Evolutionary conservation across 2,113 vertebrate genomes (phyloP).

Genomic region (Xenopus laevis): DNA sequence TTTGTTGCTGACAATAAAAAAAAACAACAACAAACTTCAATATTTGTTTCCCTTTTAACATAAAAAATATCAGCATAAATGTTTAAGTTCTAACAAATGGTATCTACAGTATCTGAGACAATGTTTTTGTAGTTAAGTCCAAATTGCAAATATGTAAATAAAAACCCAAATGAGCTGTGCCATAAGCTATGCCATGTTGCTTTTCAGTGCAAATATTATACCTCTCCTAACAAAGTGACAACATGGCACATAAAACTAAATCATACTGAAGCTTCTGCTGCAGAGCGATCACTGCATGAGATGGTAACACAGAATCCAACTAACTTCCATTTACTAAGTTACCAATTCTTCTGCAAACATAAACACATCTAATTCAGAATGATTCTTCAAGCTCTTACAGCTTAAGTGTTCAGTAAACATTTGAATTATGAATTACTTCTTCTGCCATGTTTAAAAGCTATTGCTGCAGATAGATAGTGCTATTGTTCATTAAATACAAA

Average conservation of each 20-base stretch:
- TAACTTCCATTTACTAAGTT: conserved; percentile 27
- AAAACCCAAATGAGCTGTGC: neutral
- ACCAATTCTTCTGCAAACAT: neutral
- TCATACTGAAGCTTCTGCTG: neutral
- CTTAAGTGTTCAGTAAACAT: conserved; percentile 12
- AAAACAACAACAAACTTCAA: no score
- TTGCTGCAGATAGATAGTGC: conserved; percentile 5
- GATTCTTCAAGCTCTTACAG: conserved; percentile 7
- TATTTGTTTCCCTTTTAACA: no score
- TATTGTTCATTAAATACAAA: conserved; percentile 31
- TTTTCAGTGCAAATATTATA: neutral
- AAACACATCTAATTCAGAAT: conserved; percentile 12
- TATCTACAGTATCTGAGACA: no score
- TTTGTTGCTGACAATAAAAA: no score
- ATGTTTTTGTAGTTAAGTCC: neutral
- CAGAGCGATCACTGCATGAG: conserved; percentile 21
- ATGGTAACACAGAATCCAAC: neutral
- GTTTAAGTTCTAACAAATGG: no score
- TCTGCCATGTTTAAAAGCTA: conserved; percentile 7
- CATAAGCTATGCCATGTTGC: neutral
- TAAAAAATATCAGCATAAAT: no score
- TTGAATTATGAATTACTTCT: conserved; percentile 28
- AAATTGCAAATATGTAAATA: neutral
- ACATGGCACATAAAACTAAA: conserved; percentile 1
- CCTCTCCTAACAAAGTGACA: neutral